phyloP scores from a whole-genome alignment of 2,888 invertebrate species.

The Dinocampus coccinellae region DNA sequence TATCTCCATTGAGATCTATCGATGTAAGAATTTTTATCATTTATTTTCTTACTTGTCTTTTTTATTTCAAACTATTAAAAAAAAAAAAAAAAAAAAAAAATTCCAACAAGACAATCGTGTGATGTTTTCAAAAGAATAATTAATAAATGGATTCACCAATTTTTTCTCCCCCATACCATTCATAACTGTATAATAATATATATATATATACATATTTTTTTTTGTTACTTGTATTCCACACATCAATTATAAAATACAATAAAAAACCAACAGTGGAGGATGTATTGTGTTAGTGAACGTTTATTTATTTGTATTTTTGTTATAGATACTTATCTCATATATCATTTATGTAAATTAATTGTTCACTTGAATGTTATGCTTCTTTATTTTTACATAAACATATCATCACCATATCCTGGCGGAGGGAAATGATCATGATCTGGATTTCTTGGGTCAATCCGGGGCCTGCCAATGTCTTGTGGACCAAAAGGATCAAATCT shows the following conservation, averaged over 20 bases:
- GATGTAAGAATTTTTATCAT: background rate
- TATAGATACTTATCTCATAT: constrained; percentile 10
- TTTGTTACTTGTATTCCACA: constrained; percentile 49
- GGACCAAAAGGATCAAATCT: constrained; percentile 90
- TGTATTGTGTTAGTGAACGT: background rate
- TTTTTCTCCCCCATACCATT: constrained; percentile 1
- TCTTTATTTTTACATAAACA: constrained; percentile 76
- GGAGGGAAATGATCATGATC: constrained; percentile 83
- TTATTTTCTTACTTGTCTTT: background rate
- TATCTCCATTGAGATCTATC: background rate
- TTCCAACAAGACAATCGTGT: constrained; percentile 21
- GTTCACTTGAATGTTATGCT: background rate
- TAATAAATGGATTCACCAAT: background rate
- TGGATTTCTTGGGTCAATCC: constrained; percentile 66
- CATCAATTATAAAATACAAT: constrained; percentile 55
- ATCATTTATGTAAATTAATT: background rate
- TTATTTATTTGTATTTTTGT: background rate
- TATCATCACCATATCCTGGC: constrained; percentile 81
- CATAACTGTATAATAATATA: background rate
- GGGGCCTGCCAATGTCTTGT: constrained; percentile 65
- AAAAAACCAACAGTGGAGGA: constrained; percentile 22
- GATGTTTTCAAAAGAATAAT: background rate
- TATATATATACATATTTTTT: background rate
- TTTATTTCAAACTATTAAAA: constrained; percentile 16
- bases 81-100: no score